Base-by-base conservation (phyloP, 2,113 vertebrate genomes). In the Misgurnus anguillicaudatus region DNA sequence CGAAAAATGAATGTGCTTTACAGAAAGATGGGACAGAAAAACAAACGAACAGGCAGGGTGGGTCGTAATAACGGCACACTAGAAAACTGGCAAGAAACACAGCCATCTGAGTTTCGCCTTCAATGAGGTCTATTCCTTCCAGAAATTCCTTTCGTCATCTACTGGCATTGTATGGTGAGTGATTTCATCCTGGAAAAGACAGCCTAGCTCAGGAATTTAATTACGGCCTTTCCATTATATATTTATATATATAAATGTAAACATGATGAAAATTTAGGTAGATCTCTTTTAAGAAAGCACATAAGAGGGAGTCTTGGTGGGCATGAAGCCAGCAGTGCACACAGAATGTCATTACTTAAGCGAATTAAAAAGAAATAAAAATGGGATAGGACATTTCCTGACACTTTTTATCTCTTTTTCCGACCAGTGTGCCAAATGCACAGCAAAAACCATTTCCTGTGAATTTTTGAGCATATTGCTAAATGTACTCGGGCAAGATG, bases 1-100 rank as follows among this genome's bases (percentile, higher is more conserved):
- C 80, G 83, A 76, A 88, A 87, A 64, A 45, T 0, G 74, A 80
- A 79, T 55, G 55, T 31, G 24, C 24, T 31, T 31, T 68, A 87
- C 78, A 87, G 61, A 68, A 71, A 86, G 47, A 80, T 78, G 82
- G 75, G 62, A 65, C 41, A 61, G 7, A 36, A 87, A 78, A 74
- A 87, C 69, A 62, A 47, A 61, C 51, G 55, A 36, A 70, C 53
- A 73, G 36, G 38, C 53, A 38, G 51, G 51, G 51, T 21, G 69
- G 69, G 24, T 31, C 24, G 24, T 72, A 51, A 72, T 41, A 3
- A 58, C 53, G 21, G 36, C 53, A 42, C 53, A 58, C 70, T n/a
- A 58, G n/a, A 73, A 73, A 58, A 41, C 36, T 21, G 36, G 19
- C n/a, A n/a, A 57, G 53, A 57, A 9, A 66, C 55, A 77, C 51